Evolutionary conservation across 2,888 invertebrate genomes (phyloP).

Genomic region (Cosmia trapezina): DNA sequence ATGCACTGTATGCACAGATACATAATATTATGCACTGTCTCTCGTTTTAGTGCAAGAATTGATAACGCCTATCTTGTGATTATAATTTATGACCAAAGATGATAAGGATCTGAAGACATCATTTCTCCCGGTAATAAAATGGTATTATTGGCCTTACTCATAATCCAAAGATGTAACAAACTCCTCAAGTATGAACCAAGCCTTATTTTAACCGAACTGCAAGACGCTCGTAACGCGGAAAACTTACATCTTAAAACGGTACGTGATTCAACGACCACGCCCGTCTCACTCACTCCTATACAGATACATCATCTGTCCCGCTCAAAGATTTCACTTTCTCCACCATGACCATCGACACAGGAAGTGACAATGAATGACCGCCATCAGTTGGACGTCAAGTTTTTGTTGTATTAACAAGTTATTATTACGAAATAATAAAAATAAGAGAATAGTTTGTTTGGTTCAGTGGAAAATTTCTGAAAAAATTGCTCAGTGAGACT

Average conservation of each 20-base stretch:
- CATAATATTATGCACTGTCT: background rate
- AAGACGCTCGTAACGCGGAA: constrained; percentile 64
- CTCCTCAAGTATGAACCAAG: constrained; percentile 28
- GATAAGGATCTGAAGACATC: too few species aligned
- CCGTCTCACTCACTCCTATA: constrained; percentile 62
- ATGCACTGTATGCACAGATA: background rate
- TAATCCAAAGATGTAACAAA: background rate
- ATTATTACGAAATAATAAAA: background rate
- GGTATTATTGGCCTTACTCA: background rate
- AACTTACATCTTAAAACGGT: constrained; percentile 75
- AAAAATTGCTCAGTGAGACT: background rate
- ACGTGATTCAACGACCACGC: constrained; percentile 71
- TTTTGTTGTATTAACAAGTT: constrained; percentile 24
- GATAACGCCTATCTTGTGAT: too few species aligned
- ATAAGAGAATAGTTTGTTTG: background rate
- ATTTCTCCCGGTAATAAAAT: background rate
- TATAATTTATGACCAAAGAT: background rate
- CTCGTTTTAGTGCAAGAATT: background rate
- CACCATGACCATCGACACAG: constrained; percentile 63
- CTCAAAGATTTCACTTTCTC: constrained; percentile 72
- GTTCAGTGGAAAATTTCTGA: background rate
- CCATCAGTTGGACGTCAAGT: constrained; percentile 51
- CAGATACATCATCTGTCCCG: constrained; percentile 56
- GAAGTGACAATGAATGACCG: constrained; percentile 69
- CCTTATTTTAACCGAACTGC: constrained; percentile 34